Base-by-base conservation (phyloP, 2,888 invertebrate species). In the Beris morrisii region DNA sequence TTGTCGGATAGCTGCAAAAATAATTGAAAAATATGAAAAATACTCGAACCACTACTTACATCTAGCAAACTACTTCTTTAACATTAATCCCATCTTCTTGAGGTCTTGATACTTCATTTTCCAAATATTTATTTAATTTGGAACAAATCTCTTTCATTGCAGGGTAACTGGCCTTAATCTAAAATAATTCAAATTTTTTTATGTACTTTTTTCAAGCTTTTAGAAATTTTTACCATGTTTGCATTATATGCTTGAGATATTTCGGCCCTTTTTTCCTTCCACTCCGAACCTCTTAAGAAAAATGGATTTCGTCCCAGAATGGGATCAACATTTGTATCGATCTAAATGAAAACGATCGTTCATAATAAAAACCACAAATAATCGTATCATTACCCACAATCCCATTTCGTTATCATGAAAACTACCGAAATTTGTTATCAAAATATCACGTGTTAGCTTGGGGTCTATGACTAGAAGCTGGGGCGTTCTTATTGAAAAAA, bases 231-330 rank as follows among this genome's bases (percentile, higher is more conserved):
- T 75, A 83, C 82, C 67, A 84, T 83, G 46, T 79, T 81, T 11
- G 77, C 74, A 1, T 84, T 83, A 32, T 86, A 80, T 2, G 82
- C 82, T 0, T 84, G 82, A 0, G 84, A 82, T 13, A 85, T 70
- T 70, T 82, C 82, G 1, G 77, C 74, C 5, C 86, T 77, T 1
- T 81, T 73, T 1, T 76, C 75, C 67, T 83, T 83, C 85, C 86
- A 84, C 69, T 79, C 74, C 12, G 80, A 76, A 1, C 83, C 83
- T 11, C 76, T 79, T 28, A 84, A 69, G 0, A 76, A 67, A 69
- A 86, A 83, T 0, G 83, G 83, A 76, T 83, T 83, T 54, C 79
- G 78, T 2, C 79, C 79, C 6, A 82, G 73, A 5, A 86, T 71
- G 0, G 80, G 82, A 65, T 85, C 85, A 0, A 73, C 69, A 13